Percentiles rank a stretch among this genome's conserved stretches.
These are phyloP conservation scores for Propithecus deckenii DNA, from an alignment of 2,797 vertebrate genomes.

Conservation along the genomic window DNA sequence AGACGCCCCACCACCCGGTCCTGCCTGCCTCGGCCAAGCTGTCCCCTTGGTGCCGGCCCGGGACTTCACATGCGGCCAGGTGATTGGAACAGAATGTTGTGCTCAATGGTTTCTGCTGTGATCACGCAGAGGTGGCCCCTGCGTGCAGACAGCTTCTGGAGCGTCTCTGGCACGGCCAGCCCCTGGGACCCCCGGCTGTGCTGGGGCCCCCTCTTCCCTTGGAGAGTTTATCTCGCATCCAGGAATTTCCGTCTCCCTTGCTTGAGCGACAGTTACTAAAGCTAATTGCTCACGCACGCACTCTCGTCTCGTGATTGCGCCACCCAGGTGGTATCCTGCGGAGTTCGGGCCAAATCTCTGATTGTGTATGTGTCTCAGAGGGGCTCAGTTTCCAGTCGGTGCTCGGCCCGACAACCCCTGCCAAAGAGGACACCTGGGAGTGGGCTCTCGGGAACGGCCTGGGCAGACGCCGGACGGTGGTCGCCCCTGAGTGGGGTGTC, in stretches of 20 bases:
- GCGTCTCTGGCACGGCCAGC: fast-evolving
- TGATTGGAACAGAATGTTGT: not conserved
- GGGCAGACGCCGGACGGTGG: fast-evolving
- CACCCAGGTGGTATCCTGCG: fast-evolving
- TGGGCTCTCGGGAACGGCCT: fast-evolving
- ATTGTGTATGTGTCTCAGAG: fast-evolving
- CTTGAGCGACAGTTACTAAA: not conserved
- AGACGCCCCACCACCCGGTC: fast-evolving
- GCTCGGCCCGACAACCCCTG: not conserved
- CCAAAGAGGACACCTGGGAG: not conserved
- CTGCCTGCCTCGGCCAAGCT: not conserved
- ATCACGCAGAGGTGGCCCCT: fast-evolving
- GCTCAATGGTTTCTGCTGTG: not conserved
- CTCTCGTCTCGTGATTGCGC: not conserved
- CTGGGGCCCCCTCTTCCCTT: not conserved
- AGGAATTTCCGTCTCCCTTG: not conserved
- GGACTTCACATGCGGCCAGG: not conserved
- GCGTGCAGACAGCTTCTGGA: fast-evolving
- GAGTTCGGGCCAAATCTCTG: not conserved
- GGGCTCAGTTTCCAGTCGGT: not conserved
- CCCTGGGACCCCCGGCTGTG: fast-evolving
- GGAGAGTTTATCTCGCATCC: not conserved
- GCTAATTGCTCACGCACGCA: not conserved
- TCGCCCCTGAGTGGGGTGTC: no score
- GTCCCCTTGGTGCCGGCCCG: not conserved